These are phyloP conservation scores for Cladorhizidae sp. DNA, from an alignment of 37 sponge, comb jelly and placozoan genomes.

Conservation along the genomic window DNA sequence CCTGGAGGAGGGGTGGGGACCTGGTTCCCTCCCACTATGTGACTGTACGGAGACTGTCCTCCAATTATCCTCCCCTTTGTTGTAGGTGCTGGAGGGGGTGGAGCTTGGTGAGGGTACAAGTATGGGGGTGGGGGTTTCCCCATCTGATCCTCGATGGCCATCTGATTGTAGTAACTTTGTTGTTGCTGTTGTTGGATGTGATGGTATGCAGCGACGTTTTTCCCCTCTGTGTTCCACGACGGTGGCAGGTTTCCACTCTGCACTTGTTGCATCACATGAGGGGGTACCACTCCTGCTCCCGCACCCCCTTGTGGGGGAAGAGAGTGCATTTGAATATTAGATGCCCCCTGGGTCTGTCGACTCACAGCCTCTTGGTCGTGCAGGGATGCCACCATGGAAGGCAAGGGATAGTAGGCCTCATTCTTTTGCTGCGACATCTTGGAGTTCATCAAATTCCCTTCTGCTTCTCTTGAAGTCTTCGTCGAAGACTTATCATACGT, in stretches of 20 bases:
- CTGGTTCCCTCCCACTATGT: neutral
- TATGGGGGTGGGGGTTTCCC: constrained; percentile 36
- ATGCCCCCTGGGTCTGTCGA: neutral
- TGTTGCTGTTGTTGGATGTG: neutral
- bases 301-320: neutral
- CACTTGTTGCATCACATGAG: neutral
- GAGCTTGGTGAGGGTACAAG: constrained; percentile 21
- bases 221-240: neutral
- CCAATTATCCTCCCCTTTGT: constrained; percentile 6
- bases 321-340: neutral
- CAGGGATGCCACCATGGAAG: neutral
- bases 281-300: constrained; percentile 7
- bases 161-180: constrained; percentile 8
- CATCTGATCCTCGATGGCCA: constrained; percentile 7
- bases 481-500: neutral
- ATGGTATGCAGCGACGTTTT: neutral
- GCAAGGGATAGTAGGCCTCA: neutral
- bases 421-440: neutral
- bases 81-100: constrained; percentile 7
- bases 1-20: neutral
- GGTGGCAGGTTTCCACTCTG: neutral
- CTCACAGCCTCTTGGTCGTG: neutral
- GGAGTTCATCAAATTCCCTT: neutral
- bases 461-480: neutral
- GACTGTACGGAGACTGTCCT: neutral